Percentiles rank a stretch among this genome's conserved stretches.
phyloP scores from a whole-genome alignment of 1,140 invertebrate species.

The Solenopsis fugax region DNA sequence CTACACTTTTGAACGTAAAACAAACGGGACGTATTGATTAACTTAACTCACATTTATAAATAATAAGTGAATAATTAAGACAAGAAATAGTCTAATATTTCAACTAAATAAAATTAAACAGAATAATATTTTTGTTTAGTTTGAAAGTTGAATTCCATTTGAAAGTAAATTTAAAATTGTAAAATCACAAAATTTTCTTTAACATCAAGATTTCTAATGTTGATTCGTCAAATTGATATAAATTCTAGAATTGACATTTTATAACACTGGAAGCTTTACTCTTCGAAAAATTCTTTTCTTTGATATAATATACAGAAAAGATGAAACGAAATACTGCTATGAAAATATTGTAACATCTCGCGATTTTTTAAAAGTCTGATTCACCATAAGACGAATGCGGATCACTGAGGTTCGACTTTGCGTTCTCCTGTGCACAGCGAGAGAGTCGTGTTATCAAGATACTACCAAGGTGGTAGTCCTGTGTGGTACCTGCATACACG shows the following conservation, averaged over 20 bases:
- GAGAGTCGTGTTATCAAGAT: conserved; percentile 80
- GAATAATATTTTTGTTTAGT: neutral
- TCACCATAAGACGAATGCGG: conserved; percentile 73
- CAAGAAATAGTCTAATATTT: neutral
- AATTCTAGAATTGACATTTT: neutral
- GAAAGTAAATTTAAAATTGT: neutral
- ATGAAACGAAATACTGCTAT: neutral
- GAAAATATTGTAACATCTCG: neutral
- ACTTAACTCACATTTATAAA: neutral
- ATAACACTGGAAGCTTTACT: neutral
- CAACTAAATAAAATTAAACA: neutral
- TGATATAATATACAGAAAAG: neutral
- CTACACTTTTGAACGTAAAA: neutral
- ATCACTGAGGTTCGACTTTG: conserved; percentile 77
- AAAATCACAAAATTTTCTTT: neutral
- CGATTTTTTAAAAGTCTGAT: neutral
- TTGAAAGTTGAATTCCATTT: neutral
- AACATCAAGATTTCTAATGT: too few relatives aligned
- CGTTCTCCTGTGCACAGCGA: conserved; percentile 64
- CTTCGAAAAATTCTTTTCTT: neutral
- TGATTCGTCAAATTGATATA: neutral
- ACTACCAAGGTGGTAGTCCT: conserved; percentile 80
- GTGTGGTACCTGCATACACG: conserved; percentile 77
- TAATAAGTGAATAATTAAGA: neutral
- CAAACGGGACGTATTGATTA: neutral